Base-by-base conservation (phyloP, 2,888 invertebrate genomes). In the Boloria selene region DNA sequence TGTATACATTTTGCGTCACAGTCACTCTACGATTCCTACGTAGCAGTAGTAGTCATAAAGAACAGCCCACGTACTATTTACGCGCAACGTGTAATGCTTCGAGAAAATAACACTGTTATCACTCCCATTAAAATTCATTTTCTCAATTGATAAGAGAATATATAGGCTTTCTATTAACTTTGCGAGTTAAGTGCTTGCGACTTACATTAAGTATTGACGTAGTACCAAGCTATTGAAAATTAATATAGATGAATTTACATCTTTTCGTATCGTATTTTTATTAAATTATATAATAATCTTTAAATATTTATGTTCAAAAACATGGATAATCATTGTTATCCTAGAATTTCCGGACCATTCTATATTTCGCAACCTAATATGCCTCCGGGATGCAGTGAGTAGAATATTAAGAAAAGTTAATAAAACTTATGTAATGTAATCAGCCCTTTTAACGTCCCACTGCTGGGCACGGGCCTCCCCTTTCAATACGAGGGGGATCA, bases 351-450 rank as follows among this genome's bases (percentile, higher is more conserved):
- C 22, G 85, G 83, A 38, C 81, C 85, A 0, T 79, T 79, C 67
- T 86, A 81, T 70, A 69, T 80, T 52, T 75, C 78, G 51, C 74
- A 69, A 53, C 82, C 83, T 4, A 77, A 79, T 42, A 78, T 80
- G 76, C 74, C 80, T 7, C 82, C 85, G 6, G 72, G 74, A 69
- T 81, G 72, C 64, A 75, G 88, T 88, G 73, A 87, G 87, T 84
- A 42, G 51, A 51, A 22, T 47, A n/a, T n/a, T n/a, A n/a, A n/a
- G n/a, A n/a, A n/a, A n/a, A n/a, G n/a, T n/a, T n/a, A n/a, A n/a
- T n/a, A n/a, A n/a, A n/a, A n/a, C n/a, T n/a, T n/a, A n/a, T n/a
- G n/a, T n/a, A n/a, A n/a, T n/a, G n/a, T n/a, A n/a, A n/a, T n/a
- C n/a, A n/a, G n/a, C n/a, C n/a, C n/a, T n/a, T n/a, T n/a, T n/a